phyloP scores from a whole-genome alignment of 2,113 vertebrate species.

The Ploceus nigricollis region DNA sequence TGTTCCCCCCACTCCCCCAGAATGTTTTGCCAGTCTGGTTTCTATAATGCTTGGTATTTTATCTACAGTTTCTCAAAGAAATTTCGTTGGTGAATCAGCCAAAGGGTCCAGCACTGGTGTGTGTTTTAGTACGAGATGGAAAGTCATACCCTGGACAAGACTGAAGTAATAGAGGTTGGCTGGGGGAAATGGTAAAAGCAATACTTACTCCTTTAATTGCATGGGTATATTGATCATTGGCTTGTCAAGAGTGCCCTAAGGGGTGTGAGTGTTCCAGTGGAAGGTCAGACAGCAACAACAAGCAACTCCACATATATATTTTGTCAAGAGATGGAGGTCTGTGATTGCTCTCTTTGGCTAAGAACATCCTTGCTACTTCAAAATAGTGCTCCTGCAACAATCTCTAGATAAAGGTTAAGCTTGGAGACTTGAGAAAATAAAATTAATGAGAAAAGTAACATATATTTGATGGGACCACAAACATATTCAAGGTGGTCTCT shows the following conservation, averaged over 20 bases:
- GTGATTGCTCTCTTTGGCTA: background rate
- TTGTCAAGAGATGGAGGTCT: background rate
- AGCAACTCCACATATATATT: background rate
- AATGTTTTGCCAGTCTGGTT: background rate
- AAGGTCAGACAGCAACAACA: background rate
- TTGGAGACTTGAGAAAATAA: background rate
- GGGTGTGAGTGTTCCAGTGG: background rate
- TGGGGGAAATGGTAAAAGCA: background rate
- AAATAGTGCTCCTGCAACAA: background rate
- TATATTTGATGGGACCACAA: background rate
- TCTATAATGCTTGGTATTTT: background rate
- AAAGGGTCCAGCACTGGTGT: background rate
- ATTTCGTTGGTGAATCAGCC: background rate
- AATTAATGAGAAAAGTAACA: background rate
- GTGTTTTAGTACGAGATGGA: background rate
- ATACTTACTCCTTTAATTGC: background rate
- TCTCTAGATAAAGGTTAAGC: background rate
- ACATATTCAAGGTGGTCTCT: background rate
- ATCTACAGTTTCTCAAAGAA: background rate
- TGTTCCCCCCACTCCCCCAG: rapidly evolving
- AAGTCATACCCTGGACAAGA: background rate
- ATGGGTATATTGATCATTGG: background rate
- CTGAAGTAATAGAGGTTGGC: background rate
- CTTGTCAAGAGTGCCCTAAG: background rate
- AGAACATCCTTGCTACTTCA: background rate